Evolutionary conservation across 2,113 vertebrate genomes (phyloP), one percentile per base, ranked within the genome.

Genomic region (Rhinopithecus roxellana): DNA sequence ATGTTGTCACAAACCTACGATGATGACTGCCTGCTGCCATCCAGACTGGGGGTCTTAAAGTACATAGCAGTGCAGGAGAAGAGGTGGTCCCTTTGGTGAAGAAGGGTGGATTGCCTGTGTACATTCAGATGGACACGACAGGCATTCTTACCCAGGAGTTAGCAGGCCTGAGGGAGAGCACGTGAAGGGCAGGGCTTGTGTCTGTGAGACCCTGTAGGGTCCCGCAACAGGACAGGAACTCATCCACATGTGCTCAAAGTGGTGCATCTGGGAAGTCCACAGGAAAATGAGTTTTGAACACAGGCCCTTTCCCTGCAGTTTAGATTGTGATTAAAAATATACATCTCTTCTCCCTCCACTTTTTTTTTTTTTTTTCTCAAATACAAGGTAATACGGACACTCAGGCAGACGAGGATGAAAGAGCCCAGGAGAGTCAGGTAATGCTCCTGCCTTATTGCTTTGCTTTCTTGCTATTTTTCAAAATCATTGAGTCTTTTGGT

Each of bases 401-500:
- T 89, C 98, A 99, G 74, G 97, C 98, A 92, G 99, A 98, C 94
- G 99, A 98, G 79, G 99, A 99, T 23, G 99, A 99, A 32, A 98
- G 99, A 94, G 98, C 99, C 77, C 98, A 99, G 79, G 99, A 99
- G 97, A 99, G 98, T 97, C 99, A 99, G 99, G 99, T 99, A 99
- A 92, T 38, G 20, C 0, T 23, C 40, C 14, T 72, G 9, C n/a
- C 20, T 57, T 83, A 69, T 22, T 64, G 64, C 16, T 55, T 82
- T 75, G 43, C 25, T 91, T 43, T 48, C 14, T 89, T 48, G 20
- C 20, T 78, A 2, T 45, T 43, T 69, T 57, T 75, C 25, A 88
- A 17, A 64, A 25, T 38, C 48, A 40, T 72, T 80, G 50, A 30
- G 12, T 45, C 25, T 78, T 78, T 78, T 32, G 25, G 12, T 69